Evolutionary conservation across 2,888 invertebrate species (phyloP), one percentile per base, ranked within the genome.

Genomic region (Agonopterix arenella): DNA sequence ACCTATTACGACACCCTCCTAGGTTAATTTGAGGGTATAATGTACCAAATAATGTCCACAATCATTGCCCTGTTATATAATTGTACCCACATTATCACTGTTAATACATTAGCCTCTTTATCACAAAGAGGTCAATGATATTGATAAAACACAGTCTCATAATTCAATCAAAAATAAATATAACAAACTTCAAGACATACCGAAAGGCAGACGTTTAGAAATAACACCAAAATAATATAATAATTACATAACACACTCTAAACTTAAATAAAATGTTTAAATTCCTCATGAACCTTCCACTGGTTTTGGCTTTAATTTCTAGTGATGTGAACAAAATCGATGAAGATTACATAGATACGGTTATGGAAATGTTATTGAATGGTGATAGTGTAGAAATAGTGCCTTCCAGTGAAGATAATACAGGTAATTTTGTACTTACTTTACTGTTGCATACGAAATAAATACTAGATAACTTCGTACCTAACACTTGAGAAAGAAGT

Each of bases 291-390:
- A 44, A 44, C 13, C 9, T 16, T 44, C 13, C 4, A 44, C 4
- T 16, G 4, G 8, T 44, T 44, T 44, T 44, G 13, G 13, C 16
- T 9, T 16, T 1, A 16, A 4, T 16, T 44, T 44, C 28, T 44
- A 8, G 44, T 44, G 44, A 10, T 44, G 44, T 44, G 8, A 5
- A 2, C 2, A 38, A 11, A 11, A 47, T 8, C 46, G 64, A 63
- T 0, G 62, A 73, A 7, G 28, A 28, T 28, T 64, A 75, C 51
- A 54, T 67, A 28, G 75, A 76, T 52, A 55, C 68, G 1, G 58
- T 76, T 2, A 59, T 77, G 0, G 61, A 72, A 53, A 66, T 73
- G 59, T 50, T 77, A 16, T 49, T 77, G 37, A 73, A 75, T 44
- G 76, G 72, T 7, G 64, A 53, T 7, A 59, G 57, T 40, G 49